A percentile compares a stretch with the other conserved stretches of the same genome.
Evolutionary conservation across 2,888 invertebrate species (phyloP).

Genomic region (Minunthozetes semirufus): DNA sequence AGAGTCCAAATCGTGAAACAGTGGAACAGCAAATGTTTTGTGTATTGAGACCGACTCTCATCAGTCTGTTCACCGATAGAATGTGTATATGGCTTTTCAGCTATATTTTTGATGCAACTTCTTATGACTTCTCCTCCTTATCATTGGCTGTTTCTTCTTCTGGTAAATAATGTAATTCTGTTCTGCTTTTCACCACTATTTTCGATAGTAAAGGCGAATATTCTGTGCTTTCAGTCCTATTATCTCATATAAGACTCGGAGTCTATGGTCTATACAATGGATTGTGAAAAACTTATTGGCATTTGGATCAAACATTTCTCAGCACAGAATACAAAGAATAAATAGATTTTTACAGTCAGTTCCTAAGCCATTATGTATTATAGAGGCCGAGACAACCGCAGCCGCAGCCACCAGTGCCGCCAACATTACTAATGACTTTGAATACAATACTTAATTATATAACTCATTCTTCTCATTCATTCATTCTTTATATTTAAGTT

Average conservation of each 20-base stretch:
- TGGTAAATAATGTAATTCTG: conserved; percentile 5
- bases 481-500: neutral
- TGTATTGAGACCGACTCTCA: neutral
- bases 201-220: too few relatives aligned
- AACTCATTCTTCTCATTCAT: neutral
- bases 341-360: too few relatives aligned
- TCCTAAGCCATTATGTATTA: too few relatives aligned
- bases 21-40: neutral
- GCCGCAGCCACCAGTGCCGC: too few relatives aligned
- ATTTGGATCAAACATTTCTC: conserved; percentile 1
- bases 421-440: neutral
- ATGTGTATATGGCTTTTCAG: neutral
- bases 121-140: neutral
- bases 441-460: neutral
- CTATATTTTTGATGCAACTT: neutral
- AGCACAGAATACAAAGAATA: too few relatives aligned
- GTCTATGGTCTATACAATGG: neutral
- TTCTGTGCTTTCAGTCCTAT: neutral
- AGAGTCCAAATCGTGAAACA: neutral
- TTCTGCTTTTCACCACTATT: neutral
- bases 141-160: neutral
- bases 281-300: neutral
- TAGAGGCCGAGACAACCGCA: too few relatives aligned
- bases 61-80: neutral
- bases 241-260: neutral